Percentiles rank a stretch among this genome's conserved stretches.
Evolutionary conservation across 2,888 invertebrate species (phyloP).

Genomic region (Lasioglossum leucozonium): DNA sequence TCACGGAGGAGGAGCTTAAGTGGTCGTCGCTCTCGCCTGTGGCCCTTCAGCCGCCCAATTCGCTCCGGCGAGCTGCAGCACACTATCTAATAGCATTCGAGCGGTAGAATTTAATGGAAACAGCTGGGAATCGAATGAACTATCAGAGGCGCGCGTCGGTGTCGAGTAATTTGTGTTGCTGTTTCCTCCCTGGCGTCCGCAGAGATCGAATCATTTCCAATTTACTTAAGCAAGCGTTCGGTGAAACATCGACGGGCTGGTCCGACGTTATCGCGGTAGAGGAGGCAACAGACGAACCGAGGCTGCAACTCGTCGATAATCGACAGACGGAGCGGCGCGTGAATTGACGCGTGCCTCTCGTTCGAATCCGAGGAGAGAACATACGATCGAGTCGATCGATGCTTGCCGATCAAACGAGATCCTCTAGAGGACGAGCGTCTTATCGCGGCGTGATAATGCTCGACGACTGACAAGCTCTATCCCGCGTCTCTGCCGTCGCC

Average conservation of each 20-base stretch:
- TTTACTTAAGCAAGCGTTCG: slow-evolving; percentile 21
- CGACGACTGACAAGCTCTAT: neutral
- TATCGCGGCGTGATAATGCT: slow-evolving; percentile 25
- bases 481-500: neutral
- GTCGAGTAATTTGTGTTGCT: slow-evolving; percentile 9
- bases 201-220: slow-evolving; percentile 17
- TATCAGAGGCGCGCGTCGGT: neutral
- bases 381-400: slow-evolving; percentile 10
- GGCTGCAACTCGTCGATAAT: neutral
- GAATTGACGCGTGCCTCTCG: slow-evolving; percentile 16
- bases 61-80: neutral
- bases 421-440: neutral
- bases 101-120: neutral
- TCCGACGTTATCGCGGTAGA: neutral
- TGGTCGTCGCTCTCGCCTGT: neutral
- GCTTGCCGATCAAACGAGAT: slow-evolving; percentile 23
- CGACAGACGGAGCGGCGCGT: neutral
- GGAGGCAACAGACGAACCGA: neutral
- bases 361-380: neutral
- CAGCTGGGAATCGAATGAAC: neutral
- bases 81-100: neutral
- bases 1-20: neutral
- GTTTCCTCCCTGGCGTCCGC: neutral
- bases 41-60: neutral
- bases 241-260: neutral